phyloP scores from a whole-genome alignment of 2,888 invertebrate genomes.

The Liopterus haemorrhoidalis region DNA sequence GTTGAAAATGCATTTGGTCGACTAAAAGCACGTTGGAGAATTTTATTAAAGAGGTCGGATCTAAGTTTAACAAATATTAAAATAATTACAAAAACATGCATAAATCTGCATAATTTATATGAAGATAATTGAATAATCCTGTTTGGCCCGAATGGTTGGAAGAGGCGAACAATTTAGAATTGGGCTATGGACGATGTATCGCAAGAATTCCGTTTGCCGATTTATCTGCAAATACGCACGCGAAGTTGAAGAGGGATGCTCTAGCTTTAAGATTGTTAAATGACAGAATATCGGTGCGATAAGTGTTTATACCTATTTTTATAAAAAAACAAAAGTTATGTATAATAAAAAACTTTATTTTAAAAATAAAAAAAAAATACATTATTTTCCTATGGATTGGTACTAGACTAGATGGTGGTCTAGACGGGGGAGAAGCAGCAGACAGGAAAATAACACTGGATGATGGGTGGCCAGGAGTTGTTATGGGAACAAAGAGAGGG shows the following conservation, averaged over 20 bases:
- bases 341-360: no score
- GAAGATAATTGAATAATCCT: conserved; percentile 10
- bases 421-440: no score
- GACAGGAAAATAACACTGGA: no score
- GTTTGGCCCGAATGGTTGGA: conserved; percentile 13
- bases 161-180: conserved; percentile 3
- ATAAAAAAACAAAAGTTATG: no score
- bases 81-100: conserved; percentile 14
- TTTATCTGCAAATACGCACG: background rate
- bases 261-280: conserved; percentile 3
- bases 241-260: conserved; percentile 4
- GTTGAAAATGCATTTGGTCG: conserved; percentile 20
- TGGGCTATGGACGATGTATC: background rate
- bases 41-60: conserved; percentile 16
- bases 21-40: conserved; percentile 20
- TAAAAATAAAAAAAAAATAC: no score
- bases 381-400: no score
- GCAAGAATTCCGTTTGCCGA: conserved; percentile 7
- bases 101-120: conserved; percentile 19
- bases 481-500: no score
- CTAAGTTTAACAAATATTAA: conserved; percentile 13
- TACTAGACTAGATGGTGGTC: no score
- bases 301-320: no score
- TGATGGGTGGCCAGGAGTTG: no score
- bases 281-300: no score